phyloP scores from a whole-genome alignment of 2,888 invertebrate species.

The Eremobia ochroleuca region DNA sequence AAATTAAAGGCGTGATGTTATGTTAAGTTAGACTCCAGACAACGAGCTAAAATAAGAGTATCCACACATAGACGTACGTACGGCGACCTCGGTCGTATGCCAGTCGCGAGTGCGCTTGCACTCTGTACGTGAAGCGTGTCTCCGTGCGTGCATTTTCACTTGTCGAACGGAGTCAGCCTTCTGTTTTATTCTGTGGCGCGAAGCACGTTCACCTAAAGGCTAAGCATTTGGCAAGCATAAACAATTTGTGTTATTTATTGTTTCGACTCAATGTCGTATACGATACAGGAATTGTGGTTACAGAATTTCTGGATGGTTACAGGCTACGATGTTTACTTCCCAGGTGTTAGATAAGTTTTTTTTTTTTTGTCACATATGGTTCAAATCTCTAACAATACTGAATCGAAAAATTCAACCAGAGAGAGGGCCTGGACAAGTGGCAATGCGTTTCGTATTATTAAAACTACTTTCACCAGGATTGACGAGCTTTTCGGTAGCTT shows the following conservation, averaged over 20 bases:
- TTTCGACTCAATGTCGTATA: slow-evolving; percentile 45
- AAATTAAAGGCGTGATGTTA: neutral
- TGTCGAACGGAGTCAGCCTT: neutral
- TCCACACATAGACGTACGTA: neutral
- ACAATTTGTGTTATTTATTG: slow-evolving; percentile 67
- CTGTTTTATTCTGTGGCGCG: neutral
- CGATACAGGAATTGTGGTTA: slow-evolving; percentile 23
- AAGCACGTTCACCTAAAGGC: slow-evolving; percentile 65
- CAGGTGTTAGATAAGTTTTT: neutral
- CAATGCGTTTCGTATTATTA: too few species aligned
- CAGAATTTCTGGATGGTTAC: slow-evolving; percentile 29
- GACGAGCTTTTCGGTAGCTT: too few species aligned
- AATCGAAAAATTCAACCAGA: neutral
- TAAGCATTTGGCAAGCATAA: slow-evolving; percentile 69
- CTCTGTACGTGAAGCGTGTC: neutral
- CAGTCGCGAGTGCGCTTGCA: neutral
- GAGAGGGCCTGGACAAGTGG: neutral
- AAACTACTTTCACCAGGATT: neutral
- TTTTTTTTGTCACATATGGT: neutral
- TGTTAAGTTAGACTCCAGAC: neutral
- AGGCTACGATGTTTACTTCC: slow-evolving; percentile 8
- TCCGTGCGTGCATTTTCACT: neutral
- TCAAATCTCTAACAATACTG: neutral
- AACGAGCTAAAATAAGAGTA: neutral
- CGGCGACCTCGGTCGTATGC: neutral